Percentiles rank a stretch among this genome's conserved stretches.
phyloP scores from a whole-genome alignment of 2,888 invertebrate species.

The Ichneumoninae sp. region DNA sequence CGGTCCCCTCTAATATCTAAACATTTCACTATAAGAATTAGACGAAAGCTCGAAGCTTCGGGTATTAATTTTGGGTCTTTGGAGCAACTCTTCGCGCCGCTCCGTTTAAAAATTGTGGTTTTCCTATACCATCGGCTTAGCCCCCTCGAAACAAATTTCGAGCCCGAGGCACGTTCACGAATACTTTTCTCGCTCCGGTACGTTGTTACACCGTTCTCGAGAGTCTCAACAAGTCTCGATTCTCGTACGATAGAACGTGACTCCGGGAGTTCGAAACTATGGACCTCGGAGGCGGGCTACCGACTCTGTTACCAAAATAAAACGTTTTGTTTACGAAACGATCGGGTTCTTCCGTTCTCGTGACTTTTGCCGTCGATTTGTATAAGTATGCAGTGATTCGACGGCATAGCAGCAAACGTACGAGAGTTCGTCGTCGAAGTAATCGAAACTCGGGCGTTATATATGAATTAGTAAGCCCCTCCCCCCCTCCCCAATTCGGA shows the following conservation, averaged over 20 bases:
- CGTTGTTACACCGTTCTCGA: slow-evolving; percentile 52
- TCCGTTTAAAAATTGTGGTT: slow-evolving; percentile 49
- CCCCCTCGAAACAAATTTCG: slow-evolving; percentile 53
- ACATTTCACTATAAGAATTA: not conserved
- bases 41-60: not conserved
- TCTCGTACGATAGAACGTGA: slow-evolving; percentile 71
- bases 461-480: not conserved
- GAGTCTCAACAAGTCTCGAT: slow-evolving; percentile 72
- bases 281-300: slow-evolving; percentile 11
- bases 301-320: slow-evolving; percentile 69
- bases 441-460: slow-evolving; percentile 12
- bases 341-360: slow-evolving; percentile 46
- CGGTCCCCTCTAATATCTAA: too few relatives aligned
- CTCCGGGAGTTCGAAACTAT: slow-evolving; percentile 61
- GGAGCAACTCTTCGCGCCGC: slow-evolving; percentile 38
- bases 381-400: slow-evolving; percentile 11
- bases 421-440: slow-evolving; percentile 3
- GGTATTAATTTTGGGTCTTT: slow-evolving; percentile 51
- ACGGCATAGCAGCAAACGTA: not conserved
- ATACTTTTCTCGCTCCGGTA: slow-evolving; percentile 63
- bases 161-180: slow-evolving; percentile 67
- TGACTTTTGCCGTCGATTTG: slow-evolving; percentile 57
- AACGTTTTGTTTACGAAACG: slow-evolving; percentile 67
- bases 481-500: slow-evolving; percentile 32
- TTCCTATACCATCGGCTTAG: slow-evolving; percentile 8